These are phyloP conservation scores for Trachops cirrhosus DNA, from an alignment of 2,797 vertebrate genomes.

Conservation along the genomic window DNA sequence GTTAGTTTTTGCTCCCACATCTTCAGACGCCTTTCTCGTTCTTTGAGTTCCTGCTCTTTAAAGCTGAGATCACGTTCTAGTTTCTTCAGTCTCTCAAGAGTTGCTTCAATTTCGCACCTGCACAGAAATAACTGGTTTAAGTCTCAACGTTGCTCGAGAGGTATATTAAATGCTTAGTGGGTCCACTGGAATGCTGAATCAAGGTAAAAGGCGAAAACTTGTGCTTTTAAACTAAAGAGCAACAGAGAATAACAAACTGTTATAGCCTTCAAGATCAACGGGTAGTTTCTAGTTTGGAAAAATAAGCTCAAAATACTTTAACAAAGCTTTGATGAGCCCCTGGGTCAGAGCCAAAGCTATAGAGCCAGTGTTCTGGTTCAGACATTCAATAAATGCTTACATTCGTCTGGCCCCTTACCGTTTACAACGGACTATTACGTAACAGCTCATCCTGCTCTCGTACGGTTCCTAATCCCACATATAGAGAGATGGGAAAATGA, in stretches of 20 bases:
- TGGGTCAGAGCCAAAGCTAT: not conserved
- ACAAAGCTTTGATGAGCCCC: not conserved
- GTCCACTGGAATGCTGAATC: slow-evolving; percentile 70
- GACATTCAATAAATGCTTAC: not conserved
- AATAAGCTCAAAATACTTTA: slow-evolving; percentile 19
- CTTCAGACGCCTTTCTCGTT: slow-evolving; percentile 93
- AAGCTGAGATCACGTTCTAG: slow-evolving; percentile 98
- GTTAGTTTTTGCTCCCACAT: slow-evolving; percentile 99
- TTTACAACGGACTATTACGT: not conserved
- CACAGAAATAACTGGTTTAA: slow-evolving; percentile 74
- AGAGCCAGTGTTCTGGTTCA: not conserved
- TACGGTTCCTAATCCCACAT: not conserved
- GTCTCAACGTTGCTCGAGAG: slow-evolving; percentile 68
- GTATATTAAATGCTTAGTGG: slow-evolving; percentile 71
- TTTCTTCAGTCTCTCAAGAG: slow-evolving; percentile 97
- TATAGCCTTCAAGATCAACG: slow-evolving; percentile 62
- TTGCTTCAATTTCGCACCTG: slow-evolving; percentile 98
- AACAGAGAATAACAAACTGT: slow-evolving; percentile 61
- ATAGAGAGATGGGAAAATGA: not conserved
- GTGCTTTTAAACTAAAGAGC: slow-evolving; percentile 74
- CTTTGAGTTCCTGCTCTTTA: slow-evolving; percentile 98
- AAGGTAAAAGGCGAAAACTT: slow-evolving; percentile 72
- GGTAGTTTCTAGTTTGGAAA: slow-evolving; percentile 50
- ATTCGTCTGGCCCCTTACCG: slow-evolving; percentile 26
- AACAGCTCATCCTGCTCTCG: not conserved